Evolutionary conservation across 2,113 vertebrate genomes (phyloP).

Genomic region (Alouatta palliata): DNA sequence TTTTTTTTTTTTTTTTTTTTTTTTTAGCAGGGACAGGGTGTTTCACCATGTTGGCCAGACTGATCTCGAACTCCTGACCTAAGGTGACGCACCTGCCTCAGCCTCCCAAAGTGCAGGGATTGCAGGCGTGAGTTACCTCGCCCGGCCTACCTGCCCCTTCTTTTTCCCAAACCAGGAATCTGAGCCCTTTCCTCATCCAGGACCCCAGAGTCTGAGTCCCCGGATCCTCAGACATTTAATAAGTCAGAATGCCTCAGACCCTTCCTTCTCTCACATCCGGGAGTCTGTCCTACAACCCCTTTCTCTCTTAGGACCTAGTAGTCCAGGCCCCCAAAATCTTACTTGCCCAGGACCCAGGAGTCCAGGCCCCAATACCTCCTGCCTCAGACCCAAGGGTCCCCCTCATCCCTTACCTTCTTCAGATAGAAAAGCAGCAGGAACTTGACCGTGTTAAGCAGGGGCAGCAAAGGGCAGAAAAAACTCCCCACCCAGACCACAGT

Average conservation of each 20-base stretch:
- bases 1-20: too few species aligned
- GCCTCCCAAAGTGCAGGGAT: too few species aligned
- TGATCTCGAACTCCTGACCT: too few species aligned
- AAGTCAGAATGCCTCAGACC: background rate
- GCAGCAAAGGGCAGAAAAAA: constrained; percentile 92
- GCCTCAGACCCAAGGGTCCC: background rate
- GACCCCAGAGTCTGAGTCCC: background rate
- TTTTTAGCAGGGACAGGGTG: too few species aligned
- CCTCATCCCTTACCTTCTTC: constrained; percentile 86
- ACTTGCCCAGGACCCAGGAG: background rate
- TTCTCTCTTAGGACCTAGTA: background rate
- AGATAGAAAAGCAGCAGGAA: constrained; percentile 90
- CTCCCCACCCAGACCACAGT: constrained; percentile 92
- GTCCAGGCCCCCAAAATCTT: background rate
- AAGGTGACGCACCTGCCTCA: too few species aligned
- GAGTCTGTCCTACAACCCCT: background rate
- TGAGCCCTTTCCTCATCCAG: background rate
- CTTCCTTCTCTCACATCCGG: constrained; percentile 82
- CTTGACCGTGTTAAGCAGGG: constrained; percentile 90
- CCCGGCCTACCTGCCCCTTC: background rate
- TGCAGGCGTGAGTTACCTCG: too few species aligned
- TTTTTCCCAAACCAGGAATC: background rate
- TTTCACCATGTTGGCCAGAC: too few species aligned
- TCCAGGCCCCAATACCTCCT: background rate
- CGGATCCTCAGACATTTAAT: background rate